Evolutionary conservation across 2,113 vertebrate genomes (phyloP), one percentile per base, ranked within the genome.

Genomic region (Melanotaenia duboulayi): DNA sequence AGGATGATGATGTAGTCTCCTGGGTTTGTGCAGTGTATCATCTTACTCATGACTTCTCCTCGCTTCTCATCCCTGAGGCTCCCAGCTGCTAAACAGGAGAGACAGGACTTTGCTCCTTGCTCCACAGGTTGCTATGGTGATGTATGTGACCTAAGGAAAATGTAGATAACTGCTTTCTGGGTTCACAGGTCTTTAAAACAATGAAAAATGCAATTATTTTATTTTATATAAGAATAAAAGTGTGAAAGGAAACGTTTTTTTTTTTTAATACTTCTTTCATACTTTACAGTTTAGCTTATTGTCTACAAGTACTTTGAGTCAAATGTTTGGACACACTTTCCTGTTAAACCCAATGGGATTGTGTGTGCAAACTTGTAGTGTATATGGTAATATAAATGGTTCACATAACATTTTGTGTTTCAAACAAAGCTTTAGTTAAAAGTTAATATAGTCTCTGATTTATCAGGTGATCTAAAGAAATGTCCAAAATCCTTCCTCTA

Each of bases 81-180:
- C 61, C 64, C 65, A 83, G 68, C 66, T 66, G 83, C 81, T 78
- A 46, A 12, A n/a, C 58, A 22, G 46, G 13, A 51, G 40, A 78
- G 42, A 81, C 12, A 49, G 37, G 48, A 19, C 49, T 35, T 39
- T 46, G 51, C 35, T 71, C 71, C 60, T 39, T 69, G 78, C 55
- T 82, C 65, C 22, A 82, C 76, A 74, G 50, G 85, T 91, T 90
- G 83, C 89, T 62, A 90, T 90, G 82, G 85, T 69, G 64, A 91
- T 83, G n/a, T n/a, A 22, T 52, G 71, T 78, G 62, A 80, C 78
- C 75, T 59, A 74, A 81, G 61, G 42, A 64, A 23, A 76, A 85
- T 81, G 78, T 73, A 82, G 85, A 89, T 85, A 44, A 63, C 37
- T 25, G 44, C 63, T 44, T n/a, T 35, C 23, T 22, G 1, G 75